Evolutionary conservation across 2,113 vertebrate species (phyloP), one percentile per base, ranked within the genome.

Genomic region (Odocoileus hemionus): DNA sequence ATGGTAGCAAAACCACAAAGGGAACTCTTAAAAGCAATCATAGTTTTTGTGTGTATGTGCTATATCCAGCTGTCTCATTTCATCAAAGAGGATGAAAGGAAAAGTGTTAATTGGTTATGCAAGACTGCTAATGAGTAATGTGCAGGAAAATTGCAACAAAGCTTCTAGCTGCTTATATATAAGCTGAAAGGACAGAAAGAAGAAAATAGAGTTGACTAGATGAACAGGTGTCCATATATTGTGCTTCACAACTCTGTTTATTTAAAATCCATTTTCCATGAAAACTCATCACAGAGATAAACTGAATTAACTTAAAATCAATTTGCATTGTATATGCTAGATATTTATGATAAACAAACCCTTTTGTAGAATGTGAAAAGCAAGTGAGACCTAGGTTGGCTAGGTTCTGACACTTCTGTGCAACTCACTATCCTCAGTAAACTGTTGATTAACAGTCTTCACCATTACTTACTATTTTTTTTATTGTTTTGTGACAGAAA

Each of bases 61-160:
- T 86, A 21, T 58, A 33, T 7, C 15, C 79, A 95, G 23, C 74
- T 91, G 43, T 58, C 36, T 47, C 3, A 39, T 78, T 94, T 95
- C 39, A 88, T 64, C 58, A 57, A 25, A 91, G 50, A 94, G 95
- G 95, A 93, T 92, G 13, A 55, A 83, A 36, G 4, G 93, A 64
- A 89, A 95, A 76, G 80, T 97, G 88, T 97, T 97, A 94, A 98
- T 94, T 98, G 91, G 15, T 4, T n/a, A 19, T 86, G 74, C 86
- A 85, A 94, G 80, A 76, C 16, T 90, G 33, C 89, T 97, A 94
- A 96, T 98, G 85, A 97, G 0, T 86, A 91, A 82, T 26, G 12
- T 93, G 19, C 61, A 94, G 26, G 50, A 47, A 67, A 96, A 36
- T 30, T 28, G 57, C 55, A 86, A 78, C 6, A 28, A 45, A 79